Base-by-base conservation (phyloP, 2,113 vertebrate genomes). In the Chascanopsetta lugubris region DNA sequence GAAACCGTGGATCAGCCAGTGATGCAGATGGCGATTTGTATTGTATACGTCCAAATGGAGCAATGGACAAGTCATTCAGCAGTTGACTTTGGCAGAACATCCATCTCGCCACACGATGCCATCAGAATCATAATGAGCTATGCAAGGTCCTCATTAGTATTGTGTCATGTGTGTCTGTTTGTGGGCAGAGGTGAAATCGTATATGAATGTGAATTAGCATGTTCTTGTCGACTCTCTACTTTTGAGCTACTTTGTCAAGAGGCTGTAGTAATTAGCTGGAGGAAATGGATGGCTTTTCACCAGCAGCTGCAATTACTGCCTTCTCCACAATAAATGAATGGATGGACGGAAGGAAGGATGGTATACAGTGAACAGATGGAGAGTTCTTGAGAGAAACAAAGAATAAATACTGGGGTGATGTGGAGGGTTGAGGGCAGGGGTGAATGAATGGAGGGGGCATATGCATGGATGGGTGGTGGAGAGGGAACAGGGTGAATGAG, bases 211-310 rank as follows among this genome's bases (percentile, higher is more conserved):
- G 69, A 79, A 26, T 59, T 53, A 51, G 34, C 42, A 0, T 61
- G 73, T 55, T 54, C 48, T 61, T 64, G 58, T 77, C 25, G 42
- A 47, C 67, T 80, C 78, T 57, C 63, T 67, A 48, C 47, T 69
- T 81, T 63, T 61, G 59, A 30, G 63, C 77, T 75, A 50, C 81
- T 87, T 79, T 84, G 77, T 87, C 71, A 83, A 87, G 83, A 81
- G 75, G 61, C 62, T 77, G 72, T 54, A 83, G 83, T 87, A 87
- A 89, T 87, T 89, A 89, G 79, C 64, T 64, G 59, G 77, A 76
- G 72, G 63, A 83, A 86, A 86, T 79, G 48, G 48, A 51, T 51
- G 48, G 25, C 48, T 51, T 29, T 51, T 51, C 48, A 51, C 48
- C 48, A 51, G 25, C 48, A 51, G 48, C 48, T 51, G 48, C 48